A percentile compares a stretch with the other conserved stretches of the same genome.
Conservation (phyloP, 1,140 invertebrate species). For the Drosophila pachea region DNA sequence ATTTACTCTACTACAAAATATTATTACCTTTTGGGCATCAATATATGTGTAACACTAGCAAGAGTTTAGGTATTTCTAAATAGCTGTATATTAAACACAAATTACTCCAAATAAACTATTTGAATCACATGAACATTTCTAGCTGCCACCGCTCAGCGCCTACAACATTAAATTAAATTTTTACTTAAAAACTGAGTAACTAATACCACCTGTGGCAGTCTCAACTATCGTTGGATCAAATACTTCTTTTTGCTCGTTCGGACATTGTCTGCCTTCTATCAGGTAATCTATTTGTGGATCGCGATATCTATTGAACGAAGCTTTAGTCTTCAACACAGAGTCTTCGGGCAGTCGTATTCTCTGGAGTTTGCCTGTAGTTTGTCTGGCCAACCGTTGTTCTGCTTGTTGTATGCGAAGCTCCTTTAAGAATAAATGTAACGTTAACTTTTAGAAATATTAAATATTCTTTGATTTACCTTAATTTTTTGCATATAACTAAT, state of each 20-base stretch:
- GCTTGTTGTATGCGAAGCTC: constrained; percentile 68
- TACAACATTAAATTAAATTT: not conserved
- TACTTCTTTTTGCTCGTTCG: constrained; percentile 62
- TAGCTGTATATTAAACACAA: not conserved
- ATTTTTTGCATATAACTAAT: constrained; percentile 59
- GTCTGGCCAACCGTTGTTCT: constrained; percentile 59
- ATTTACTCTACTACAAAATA: constrained; percentile 28
- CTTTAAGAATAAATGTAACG: constrained; percentile 17
- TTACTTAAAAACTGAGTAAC: constrained; percentile 63
- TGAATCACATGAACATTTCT: not conserved
- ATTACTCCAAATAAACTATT: not conserved
- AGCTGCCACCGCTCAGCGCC: not conserved
- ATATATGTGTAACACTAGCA: too few species aligned
- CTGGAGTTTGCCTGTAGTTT: not conserved
- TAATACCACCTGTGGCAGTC: constrained; percentile 46
- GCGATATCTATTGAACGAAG: constrained; percentile 64
- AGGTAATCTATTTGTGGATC: constrained; percentile 41
- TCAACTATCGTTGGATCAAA: constrained; percentile 56
- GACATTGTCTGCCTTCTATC: constrained; percentile 62
- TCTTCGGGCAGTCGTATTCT: constrained; percentile 46
- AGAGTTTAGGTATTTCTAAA: not conserved
- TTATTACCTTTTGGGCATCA: too few species aligned
- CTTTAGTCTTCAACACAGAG: constrained; percentile 48
- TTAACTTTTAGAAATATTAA: not conserved
- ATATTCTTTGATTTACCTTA: constrained; percentile 42